These are phyloP conservation scores for Notamacropus eugenii DNA, from an alignment of 2,797 vertebrate species.

Conservation along the genomic window DNA sequence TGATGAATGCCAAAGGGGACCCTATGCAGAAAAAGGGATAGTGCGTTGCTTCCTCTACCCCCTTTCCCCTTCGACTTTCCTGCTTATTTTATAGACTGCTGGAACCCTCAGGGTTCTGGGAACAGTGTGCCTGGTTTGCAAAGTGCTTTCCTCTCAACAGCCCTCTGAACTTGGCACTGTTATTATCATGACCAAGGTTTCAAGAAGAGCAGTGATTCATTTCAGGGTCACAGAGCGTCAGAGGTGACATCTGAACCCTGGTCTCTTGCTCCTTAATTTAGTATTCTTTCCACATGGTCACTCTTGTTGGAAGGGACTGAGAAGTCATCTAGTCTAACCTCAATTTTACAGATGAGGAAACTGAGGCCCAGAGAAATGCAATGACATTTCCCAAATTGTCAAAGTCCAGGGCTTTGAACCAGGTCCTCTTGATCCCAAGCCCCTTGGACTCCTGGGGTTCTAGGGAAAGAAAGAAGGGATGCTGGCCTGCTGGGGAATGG, in stretches of 20 bases:
- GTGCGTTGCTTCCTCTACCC: not conserved
- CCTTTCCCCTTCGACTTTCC: not conserved
- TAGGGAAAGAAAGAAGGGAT: not conserved
- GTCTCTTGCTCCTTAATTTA: not conserved
- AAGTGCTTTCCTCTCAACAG: not conserved
- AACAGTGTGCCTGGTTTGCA: not conserved
- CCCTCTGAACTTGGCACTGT: not conserved
- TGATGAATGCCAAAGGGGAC: not conserved
- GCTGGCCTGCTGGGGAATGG: rapidly evolving
- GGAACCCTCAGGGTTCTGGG: not conserved
- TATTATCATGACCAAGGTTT: not conserved
- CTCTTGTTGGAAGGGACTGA: not conserved
- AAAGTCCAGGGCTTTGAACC: not conserved
- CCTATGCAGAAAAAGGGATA: not conserved
- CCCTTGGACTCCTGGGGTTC: not conserved
- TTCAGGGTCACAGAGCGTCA: not conserved
- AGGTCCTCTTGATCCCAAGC: not conserved
- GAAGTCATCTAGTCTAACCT: not conserved
- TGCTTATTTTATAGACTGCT: not conserved
- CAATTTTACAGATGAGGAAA: not conserved
- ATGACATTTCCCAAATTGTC: not conserved
- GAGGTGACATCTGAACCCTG: not conserved
- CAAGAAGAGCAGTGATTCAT: not conserved
- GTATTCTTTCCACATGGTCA: not conserved
- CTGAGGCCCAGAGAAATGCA: not conserved